phyloP scores from a whole-genome alignment of 2,888 invertebrate species.

The Subacronicta megacephala region DNA sequence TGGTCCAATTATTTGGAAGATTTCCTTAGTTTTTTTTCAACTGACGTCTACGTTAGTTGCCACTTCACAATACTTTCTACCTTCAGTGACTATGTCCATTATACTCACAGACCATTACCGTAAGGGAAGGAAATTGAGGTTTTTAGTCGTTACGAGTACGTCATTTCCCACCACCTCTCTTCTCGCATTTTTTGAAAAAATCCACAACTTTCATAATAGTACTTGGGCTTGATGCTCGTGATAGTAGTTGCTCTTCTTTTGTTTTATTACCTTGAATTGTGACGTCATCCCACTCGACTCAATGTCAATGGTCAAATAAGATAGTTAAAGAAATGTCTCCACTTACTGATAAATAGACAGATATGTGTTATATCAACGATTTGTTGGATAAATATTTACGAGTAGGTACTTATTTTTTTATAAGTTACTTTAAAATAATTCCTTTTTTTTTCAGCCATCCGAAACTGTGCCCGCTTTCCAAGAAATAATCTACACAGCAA shows the following conservation, averaged over 20 bases:
- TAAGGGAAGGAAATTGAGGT: no score
- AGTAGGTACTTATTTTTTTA: background rate
- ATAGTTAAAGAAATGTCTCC: constrained; percentile 20
- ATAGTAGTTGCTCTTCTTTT: background rate
- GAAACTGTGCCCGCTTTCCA: constrained; percentile 68
- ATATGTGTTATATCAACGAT: constrained; percentile 36
- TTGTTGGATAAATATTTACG: background rate
- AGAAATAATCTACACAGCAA: constrained; percentile 75
- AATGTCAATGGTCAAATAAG: constrained; percentile 34
- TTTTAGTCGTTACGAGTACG: no score
- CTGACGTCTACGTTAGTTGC: no score
- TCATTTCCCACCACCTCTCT: no score
- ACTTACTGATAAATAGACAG: constrained; percentile 14
- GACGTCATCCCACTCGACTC: constrained; percentile 16
- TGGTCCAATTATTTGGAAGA: no score
- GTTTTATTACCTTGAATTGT: constrained; percentile 17
- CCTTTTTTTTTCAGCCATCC: constrained; percentile 69
- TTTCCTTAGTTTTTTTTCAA: no score
- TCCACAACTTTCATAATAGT: no score
- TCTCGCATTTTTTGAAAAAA: no score
- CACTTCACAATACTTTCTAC: no score
- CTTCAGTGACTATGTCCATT: no score
- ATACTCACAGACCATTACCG: no score
- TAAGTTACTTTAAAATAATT: background rate
- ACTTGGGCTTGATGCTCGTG: no score